phyloP scores from a whole-genome alignment of 2,113 vertebrate species.

The Peucedramus taeniatus region DNA sequence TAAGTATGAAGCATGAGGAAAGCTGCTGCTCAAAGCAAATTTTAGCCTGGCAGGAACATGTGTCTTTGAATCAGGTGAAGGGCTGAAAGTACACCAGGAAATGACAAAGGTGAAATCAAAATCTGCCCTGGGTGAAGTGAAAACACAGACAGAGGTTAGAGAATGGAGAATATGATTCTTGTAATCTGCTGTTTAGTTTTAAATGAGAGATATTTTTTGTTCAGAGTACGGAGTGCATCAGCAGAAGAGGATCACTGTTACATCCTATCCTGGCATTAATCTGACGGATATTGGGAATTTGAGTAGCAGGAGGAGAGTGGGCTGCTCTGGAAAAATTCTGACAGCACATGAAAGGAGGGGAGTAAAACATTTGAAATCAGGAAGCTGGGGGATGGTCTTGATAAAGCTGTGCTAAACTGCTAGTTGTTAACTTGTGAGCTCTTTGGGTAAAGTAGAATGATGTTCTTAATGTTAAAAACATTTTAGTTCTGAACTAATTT shows the following conservation, averaged over 20 bases:
- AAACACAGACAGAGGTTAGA: background rate
- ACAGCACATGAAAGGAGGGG: background rate
- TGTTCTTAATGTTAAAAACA: background rate
- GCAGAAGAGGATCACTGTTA: background rate
- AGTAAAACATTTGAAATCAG: background rate
- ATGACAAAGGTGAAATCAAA: conserved; percentile 23
- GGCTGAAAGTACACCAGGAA: background rate
- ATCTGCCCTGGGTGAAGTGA: background rate
- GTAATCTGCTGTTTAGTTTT: background rate
- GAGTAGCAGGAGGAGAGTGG: background rate
- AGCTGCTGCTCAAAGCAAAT: background rate
- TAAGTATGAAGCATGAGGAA: background rate
- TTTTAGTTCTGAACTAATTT: background rate
- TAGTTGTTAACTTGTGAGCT: background rate
- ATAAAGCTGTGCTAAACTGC: background rate
- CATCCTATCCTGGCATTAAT: background rate
- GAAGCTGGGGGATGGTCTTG: background rate
- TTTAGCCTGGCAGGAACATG: background rate
- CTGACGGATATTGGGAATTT: background rate
- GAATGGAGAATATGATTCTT: background rate
- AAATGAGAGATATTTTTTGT: background rate
- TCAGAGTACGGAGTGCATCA: background rate
- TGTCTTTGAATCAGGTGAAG: conserved; percentile 21
- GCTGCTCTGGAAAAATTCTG: background rate
- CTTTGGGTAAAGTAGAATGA: background rate